phyloP scores from a whole-genome alignment of 2,113 vertebrate species.

The Callithrix jacchus region DNA sequence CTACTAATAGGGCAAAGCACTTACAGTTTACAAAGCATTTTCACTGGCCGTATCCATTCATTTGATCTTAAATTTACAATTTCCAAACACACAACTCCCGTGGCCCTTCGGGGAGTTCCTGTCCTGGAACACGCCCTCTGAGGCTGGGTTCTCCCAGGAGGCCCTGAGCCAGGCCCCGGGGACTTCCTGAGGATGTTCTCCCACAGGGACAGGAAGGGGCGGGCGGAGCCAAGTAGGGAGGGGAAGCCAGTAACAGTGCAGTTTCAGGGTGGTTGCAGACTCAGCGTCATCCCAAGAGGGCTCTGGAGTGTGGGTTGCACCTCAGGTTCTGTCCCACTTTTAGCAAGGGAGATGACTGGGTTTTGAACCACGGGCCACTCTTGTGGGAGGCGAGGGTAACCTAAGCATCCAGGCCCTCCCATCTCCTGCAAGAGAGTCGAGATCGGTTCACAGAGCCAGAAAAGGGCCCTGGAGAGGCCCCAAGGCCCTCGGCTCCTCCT shows the following conservation, averaged over 20 bases:
- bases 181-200: neutral
- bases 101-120: neutral
- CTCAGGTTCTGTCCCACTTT: neutral
- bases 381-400: neutral
- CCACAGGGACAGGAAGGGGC: neutral
- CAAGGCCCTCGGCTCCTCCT: neutral
- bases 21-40: neutral
- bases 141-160: neutral
- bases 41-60: neutral
- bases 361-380: too few relatives aligned
- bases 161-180: rapidly evolving
- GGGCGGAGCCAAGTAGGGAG: rapidly evolving
- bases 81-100: neutral
- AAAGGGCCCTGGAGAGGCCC: too few relatives aligned
- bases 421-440: neutral
- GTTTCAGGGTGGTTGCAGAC: neutral
- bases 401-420: neutral
- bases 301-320: too few relatives aligned
- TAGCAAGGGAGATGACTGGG: neutral
- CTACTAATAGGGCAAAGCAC: neutral
- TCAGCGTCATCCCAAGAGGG: rapidly evolving
- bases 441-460: neutral
- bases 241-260: neutral
- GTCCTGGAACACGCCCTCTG: neutral
- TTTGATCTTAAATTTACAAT: neutral